Percentiles rank a stretch among this genome's conserved stretches.
Evolutionary conservation across 2,797 vertebrate genomes (phyloP).

Genomic region (Pseudomugil tenellus): DNA sequence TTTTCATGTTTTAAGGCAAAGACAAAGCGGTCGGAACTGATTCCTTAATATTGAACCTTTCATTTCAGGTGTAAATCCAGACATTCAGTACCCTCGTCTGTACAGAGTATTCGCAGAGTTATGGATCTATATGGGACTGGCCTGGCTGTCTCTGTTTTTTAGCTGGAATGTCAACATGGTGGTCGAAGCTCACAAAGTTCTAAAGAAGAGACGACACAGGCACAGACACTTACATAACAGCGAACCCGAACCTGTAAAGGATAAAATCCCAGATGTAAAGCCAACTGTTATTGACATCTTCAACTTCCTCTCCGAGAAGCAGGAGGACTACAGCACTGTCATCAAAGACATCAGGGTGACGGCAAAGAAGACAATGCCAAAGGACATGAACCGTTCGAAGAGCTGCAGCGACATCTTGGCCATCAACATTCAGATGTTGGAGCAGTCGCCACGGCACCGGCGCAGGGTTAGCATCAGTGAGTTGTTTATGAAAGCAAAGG

Average conservation of each 20-base stretch:
- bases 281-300: slow-evolving; percentile 89
- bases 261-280: slow-evolving; percentile 48
- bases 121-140: slow-evolving; percentile 96
- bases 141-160: slow-evolving; percentile 98
- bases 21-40: neutral
- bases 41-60: neutral
- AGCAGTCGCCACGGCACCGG: slow-evolving; percentile 75
- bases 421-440: slow-evolving; percentile 77
- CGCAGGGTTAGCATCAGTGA: slow-evolving; percentile 80
- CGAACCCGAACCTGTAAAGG: slow-evolving; percentile 61
- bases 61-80: slow-evolving; percentile 90
- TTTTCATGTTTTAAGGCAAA: neutral
- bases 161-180: slow-evolving; percentile 99
- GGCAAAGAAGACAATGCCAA: slow-evolving; percentile 45
- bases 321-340: slow-evolving; percentile 92
- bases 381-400: slow-evolving; percentile 74
- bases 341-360: slow-evolving; percentile 90
- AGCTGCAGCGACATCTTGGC: slow-evolving; percentile 75
- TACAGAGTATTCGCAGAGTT: slow-evolving; percentile 92
- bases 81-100: slow-evolving; percentile 85
- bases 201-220: slow-evolving; percentile 88
- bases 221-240: slow-evolving; percentile 81
- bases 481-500: slow-evolving; percentile 66
- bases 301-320: slow-evolving; percentile 90
- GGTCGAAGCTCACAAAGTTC: slow-evolving; percentile 93